Evolutionary conservation across 2,888 invertebrate species (phyloP).

Genomic region (Xestia ashworthii): DNA sequence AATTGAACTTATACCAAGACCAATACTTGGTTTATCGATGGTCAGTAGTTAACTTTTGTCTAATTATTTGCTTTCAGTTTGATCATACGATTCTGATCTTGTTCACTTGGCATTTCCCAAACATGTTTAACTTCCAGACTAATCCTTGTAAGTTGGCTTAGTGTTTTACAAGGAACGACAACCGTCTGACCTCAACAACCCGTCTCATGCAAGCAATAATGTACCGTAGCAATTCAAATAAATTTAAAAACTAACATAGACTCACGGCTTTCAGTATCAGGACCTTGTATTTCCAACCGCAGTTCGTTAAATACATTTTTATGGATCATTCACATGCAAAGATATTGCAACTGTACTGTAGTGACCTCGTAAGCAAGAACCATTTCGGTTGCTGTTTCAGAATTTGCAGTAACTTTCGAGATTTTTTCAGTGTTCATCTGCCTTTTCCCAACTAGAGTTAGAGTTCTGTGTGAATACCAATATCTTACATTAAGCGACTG

Average conservation of each 20-base stretch:
- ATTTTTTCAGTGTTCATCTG: neutral
- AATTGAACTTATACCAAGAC: neutral
- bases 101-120: neutral
- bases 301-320: slow-evolving; percentile 42
- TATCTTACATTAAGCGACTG: neutral
- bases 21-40: neutral
- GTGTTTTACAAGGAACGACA: slow-evolving; percentile 1
- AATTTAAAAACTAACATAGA: slow-evolving; percentile 32
- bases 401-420: slow-evolving; percentile 19
- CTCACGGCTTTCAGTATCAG: slow-evolving; percentile 25
- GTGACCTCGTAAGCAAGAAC: slow-evolving; percentile 25
- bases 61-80: neutral
- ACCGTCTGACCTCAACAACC: neutral
- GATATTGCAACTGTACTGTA: slow-evolving; percentile 54
- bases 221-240: slow-evolving; percentile 18
- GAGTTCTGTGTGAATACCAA: neutral
- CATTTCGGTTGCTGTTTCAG: slow-evolving; percentile 21
- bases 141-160: neutral
- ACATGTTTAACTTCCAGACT: neutral
- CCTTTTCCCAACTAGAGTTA: neutral
- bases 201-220: slow-evolving; percentile 26
- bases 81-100: neutral
- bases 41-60: neutral
- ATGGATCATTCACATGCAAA: slow-evolving; percentile 54
- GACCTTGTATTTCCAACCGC: slow-evolving; percentile 28